Evolutionary conservation across 2,888 invertebrate genomes (phyloP).

Genomic region (Eutolmus rufibarbis): DNA sequence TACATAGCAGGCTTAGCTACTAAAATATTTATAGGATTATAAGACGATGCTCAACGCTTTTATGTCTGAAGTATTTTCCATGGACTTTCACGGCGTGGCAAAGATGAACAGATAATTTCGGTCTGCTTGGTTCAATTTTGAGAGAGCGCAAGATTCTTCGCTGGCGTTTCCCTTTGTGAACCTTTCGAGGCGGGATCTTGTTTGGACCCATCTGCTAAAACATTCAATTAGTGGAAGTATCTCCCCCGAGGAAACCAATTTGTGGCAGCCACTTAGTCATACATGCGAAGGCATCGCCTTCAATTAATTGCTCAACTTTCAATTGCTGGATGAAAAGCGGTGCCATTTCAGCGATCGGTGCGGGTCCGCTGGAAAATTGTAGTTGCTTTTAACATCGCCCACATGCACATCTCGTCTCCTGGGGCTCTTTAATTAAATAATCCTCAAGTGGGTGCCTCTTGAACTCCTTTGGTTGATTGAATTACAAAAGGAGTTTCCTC

Average conservation of each 20-base stretch:
- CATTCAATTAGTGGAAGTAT: constrained; percentile 18
- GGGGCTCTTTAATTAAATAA: constrained; percentile 18
- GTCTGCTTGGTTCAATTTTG: background rate
- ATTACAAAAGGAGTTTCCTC: background rate
- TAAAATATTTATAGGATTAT: background rate
- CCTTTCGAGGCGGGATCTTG: background rate
- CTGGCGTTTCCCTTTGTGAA: background rate
- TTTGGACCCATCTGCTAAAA: background rate
- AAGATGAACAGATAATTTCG: constrained; percentile 4
- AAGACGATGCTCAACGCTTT: background rate
- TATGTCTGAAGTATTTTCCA: background rate
- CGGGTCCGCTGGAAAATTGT: background rate
- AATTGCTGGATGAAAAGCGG: constrained; percentile 2
- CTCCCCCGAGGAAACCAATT: background rate
- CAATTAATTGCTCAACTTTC: constrained; percentile 23
- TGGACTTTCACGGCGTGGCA: background rate
- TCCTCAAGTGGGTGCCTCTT: constrained; percentile 16
- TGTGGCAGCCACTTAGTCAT: background rate
- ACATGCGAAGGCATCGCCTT: background rate
- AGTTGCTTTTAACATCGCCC: background rate
- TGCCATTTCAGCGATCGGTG: background rate
- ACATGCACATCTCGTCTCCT: background rate
- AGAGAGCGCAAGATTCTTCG: background rate
- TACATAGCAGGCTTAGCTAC: background rate
- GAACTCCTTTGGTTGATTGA: constrained; percentile 7